A percentile compares a stretch with the other conserved stretches of the same genome.
phyloP scores from a whole-genome alignment of 2,113 vertebrate genomes.

The Anguilla rostrata region DNA sequence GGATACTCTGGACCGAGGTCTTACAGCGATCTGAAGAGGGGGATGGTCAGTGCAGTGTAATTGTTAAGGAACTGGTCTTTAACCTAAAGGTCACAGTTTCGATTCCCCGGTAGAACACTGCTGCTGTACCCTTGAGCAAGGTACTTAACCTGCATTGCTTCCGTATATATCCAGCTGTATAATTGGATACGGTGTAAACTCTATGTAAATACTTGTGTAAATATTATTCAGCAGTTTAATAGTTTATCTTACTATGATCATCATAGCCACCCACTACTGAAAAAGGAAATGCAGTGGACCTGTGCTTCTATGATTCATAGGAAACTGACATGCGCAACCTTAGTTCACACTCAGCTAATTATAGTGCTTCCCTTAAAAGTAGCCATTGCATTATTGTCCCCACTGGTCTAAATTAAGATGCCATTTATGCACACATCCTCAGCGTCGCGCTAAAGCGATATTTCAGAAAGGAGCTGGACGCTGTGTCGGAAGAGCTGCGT shows the following conservation, averaged over 20 bases:
- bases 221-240: too few species aligned
- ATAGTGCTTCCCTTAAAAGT: neutral
- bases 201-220: too few species aligned
- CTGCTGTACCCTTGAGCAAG: too few species aligned
- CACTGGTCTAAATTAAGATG: constrained; percentile 13
- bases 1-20: neutral
- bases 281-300: neutral
- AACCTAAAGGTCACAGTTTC: too few species aligned
- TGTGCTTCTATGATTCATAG: neutral
- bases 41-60: neutral
- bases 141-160: too few species aligned
- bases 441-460: neutral
- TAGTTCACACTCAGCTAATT: neutral
- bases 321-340: neutral
- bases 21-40: too few species aligned
- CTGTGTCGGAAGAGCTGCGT: neutral
- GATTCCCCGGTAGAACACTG: too few species aligned
- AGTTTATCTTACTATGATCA: neutral
- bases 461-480: neutral
- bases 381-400: constrained; percentile 4
- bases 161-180: too few species aligned
- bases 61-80: too few species aligned
- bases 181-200: too few species aligned
- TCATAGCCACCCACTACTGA: neutral
- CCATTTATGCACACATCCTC: neutral